phyloP scores from a whole-genome alignment of 2,797 vertebrate species.

The Philypnodon macrostomus region DNA sequence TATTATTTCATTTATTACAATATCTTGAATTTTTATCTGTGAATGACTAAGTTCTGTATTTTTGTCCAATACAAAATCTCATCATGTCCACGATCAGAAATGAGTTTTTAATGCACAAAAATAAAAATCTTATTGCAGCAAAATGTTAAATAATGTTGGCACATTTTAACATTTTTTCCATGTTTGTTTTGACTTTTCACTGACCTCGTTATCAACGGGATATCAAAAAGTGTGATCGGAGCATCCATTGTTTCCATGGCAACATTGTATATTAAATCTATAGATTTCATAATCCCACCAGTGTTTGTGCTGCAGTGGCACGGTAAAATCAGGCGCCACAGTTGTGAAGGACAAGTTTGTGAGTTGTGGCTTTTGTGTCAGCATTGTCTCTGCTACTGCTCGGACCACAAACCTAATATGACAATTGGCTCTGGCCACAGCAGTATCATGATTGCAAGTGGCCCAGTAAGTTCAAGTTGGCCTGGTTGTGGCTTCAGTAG shows the following conservation, averaged over 20 bases:
- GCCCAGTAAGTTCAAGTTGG: slow-evolving; percentile 15
- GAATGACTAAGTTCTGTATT: background rate
- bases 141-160: background rate
- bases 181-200: background rate
- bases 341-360: slow-evolving; percentile 19
- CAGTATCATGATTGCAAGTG: slow-evolving; percentile 30
- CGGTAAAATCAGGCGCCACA: slow-evolving; percentile 18
- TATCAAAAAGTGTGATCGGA: slow-evolving; percentile 41
- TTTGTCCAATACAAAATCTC: background rate
- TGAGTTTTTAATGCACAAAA: background rate
- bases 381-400: slow-evolving; percentile 5
- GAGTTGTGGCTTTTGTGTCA: slow-evolving; percentile 12
- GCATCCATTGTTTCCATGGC: slow-evolving; percentile 53
- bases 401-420: slow-evolving; percentile 24
- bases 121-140: background rate
- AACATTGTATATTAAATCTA: slow-evolving; percentile 32
- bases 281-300: slow-evolving; percentile 33
- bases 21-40: too few relatives aligned
- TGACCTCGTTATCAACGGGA: slow-evolving; percentile 1
- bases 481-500: slow-evolving; percentile 36
- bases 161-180: background rate
- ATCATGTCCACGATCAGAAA: background rate
- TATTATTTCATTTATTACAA: background rate
- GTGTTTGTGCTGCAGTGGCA: slow-evolving; percentile 61
- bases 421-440: slow-evolving; percentile 21